These are phyloP conservation scores for Limnephilus marmoratus DNA, from an alignment of 2,888 invertebrate genomes.

Conservation along the genomic window DNA sequence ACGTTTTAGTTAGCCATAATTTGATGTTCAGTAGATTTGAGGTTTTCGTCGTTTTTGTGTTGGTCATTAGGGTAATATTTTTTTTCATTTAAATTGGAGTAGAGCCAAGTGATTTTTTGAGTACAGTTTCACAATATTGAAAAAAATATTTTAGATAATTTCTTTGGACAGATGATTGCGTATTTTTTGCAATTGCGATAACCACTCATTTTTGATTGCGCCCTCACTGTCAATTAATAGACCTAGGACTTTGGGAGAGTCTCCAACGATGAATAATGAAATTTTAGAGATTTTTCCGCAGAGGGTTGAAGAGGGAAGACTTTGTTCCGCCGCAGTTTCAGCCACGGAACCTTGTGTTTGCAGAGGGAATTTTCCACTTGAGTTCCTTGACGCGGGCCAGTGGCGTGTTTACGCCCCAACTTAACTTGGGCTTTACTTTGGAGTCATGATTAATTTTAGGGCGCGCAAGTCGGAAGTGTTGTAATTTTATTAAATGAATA, in stretches of 20 bases:
- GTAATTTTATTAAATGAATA: slow-evolving; percentile 43
- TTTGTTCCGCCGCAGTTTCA: slow-evolving; percentile 17
- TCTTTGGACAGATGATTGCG: too few species aligned
- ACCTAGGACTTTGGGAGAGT: neutral
- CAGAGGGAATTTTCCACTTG: slow-evolving; percentile 20
- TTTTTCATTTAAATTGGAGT: too few species aligned
- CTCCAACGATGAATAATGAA: neutral
- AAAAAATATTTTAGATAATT: too few species aligned
- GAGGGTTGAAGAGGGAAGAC: neutral
- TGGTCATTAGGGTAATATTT: too few species aligned
- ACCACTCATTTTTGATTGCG: neutral
- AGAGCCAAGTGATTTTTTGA: too few species aligned
- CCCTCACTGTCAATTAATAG: neutral
- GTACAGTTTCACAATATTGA: too few species aligned
- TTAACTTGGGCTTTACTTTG: slow-evolving; percentile 34
- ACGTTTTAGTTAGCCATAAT: too few species aligned
- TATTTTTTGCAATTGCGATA: too few species aligned
- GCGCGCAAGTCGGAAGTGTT: slow-evolving; percentile 18
- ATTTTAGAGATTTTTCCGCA: neutral
- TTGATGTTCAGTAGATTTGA: too few species aligned
- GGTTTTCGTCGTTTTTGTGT: too few species aligned
- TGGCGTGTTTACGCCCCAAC: slow-evolving; percentile 27
- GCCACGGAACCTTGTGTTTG: neutral
- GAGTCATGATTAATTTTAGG: slow-evolving; percentile 36
- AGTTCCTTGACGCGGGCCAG: slow-evolving; percentile 17